A percentile compares a stretch with the other conserved stretches of the same genome.
Conservation (phyloP, 2,797 vertebrate species). For the Parotocinclus haroldoi region DNA sequence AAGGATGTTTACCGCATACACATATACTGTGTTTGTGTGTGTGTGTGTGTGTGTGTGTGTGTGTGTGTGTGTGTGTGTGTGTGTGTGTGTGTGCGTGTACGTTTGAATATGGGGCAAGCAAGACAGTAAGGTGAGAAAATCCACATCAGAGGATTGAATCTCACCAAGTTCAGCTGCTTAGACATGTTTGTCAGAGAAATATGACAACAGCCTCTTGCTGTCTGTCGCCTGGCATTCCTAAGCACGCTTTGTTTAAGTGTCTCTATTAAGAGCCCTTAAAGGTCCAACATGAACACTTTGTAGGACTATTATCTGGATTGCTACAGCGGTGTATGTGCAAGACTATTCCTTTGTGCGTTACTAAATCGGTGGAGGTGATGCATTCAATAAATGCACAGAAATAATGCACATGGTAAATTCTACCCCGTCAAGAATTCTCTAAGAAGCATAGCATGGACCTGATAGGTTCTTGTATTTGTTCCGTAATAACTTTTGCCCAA, state of each 20-base stretch:
- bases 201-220: slow-evolving; percentile 9
- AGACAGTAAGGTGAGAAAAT: slow-evolving; percentile 31
- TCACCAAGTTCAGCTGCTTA: not conserved
- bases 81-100: not conserved
- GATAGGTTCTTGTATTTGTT: too few relatives aligned
- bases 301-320: too few relatives aligned
- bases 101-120: slow-evolving; percentile 2
- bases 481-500: too few relatives aligned
- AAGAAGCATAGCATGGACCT: too few relatives aligned
- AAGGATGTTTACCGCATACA: slow-evolving; percentile 21
- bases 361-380: too few relatives aligned
- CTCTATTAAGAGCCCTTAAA: slow-evolving; percentile 12
- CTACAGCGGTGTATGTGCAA: too few relatives aligned
- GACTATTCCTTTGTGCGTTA: too few relatives aligned
- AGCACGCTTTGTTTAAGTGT: not conserved
- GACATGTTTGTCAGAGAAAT: slow-evolving; percentile 14
- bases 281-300: slow-evolving; percentile 11
- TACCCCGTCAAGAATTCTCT: too few relatives aligned
- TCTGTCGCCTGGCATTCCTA: slow-evolving; percentile 6
- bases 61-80: slow-evolving; percentile 7
- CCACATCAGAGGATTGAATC: slow-evolving; percentile 5
- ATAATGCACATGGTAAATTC: too few relatives aligned
- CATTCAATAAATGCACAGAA: too few relatives aligned
- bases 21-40: not conserved
- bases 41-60: slow-evolving; percentile 1